Percentiles rank a stretch among this genome's conserved stretches.
Evolutionary conservation across 2,888 invertebrate species (phyloP).

Genomic region (Physocephala rufipes): DNA sequence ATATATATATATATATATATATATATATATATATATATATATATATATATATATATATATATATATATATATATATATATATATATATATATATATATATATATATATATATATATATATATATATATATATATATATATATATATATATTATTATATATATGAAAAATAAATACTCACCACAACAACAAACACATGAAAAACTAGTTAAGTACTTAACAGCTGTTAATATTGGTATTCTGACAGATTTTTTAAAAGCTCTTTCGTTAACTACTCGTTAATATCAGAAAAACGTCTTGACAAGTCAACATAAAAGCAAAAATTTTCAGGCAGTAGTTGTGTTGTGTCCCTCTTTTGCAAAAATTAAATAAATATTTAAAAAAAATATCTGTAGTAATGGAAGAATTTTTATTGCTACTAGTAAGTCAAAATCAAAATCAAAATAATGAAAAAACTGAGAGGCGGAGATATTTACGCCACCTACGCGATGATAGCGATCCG

Average conservation of each 20-base stretch:
- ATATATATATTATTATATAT: too few relatives aligned
- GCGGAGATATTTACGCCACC: neutral
- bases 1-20: too few relatives aligned
- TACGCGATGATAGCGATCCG: constrained; percentile 1
- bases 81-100: too few relatives aligned
- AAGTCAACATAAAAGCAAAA: too few relatives aligned
- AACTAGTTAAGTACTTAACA: constrained; percentile 5
- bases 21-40: too few relatives aligned
- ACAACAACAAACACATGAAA: neutral
- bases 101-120: too few relatives aligned
- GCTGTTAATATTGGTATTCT: neutral
- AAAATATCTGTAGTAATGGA: neutral
- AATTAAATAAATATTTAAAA: neutral
- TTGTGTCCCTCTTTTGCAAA: neutral
- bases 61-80: too few relatives aligned
- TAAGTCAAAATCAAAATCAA: neutral
- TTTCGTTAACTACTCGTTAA: neutral
- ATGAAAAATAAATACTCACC: neutral
- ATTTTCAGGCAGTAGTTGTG: too few relatives aligned
- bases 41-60: too few relatives aligned
- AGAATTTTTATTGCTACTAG: neutral
- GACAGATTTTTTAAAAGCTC: neutral
- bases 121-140: too few relatives aligned
- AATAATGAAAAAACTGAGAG: neutral
- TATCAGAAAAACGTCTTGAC: too few relatives aligned